These are phyloP conservation scores for Mamestra configurata DNA, from an alignment of 1,140 invertebrate genomes.

Conservation along the genomic window DNA sequence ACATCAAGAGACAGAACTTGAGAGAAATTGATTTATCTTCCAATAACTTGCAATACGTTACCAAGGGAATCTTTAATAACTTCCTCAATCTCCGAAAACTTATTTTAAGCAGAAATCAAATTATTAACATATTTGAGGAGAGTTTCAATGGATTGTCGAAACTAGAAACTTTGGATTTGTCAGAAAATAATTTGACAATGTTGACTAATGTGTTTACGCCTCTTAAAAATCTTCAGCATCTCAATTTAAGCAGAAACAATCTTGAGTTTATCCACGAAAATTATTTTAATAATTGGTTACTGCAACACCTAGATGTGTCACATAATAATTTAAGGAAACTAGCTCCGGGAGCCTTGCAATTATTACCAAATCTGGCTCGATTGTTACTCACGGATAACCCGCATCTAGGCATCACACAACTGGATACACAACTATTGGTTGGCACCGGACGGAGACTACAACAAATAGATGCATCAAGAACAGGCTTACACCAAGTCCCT, in stretches of 20 bases:
- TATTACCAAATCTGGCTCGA: constrained; percentile 92
- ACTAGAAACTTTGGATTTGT: constrained; percentile 89
- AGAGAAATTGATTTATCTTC: constrained; percentile 81
- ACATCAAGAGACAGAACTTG: constrained; percentile 72
- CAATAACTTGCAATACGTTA: constrained; percentile 82
- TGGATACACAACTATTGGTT: constrained; percentile 89
- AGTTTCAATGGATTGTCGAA: constrained; percentile 86
- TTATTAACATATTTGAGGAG: constrained; percentile 78
- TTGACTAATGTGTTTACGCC: constrained; percentile 89
- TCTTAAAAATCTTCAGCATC: constrained; percentile 90
- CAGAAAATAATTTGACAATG: constrained; percentile 88
- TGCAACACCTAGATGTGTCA: constrained; percentile 94
- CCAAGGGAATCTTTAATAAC: constrained; percentile 76
- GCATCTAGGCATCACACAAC: constrained; percentile 88
- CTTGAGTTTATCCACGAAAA: constrained; percentile 91
- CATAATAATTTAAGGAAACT: constrained; percentile 92
- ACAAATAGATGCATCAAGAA: constrained; percentile 94
- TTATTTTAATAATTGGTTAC: constrained; percentile 86
- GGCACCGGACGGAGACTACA: constrained; percentile 92
- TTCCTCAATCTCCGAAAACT: constrained; percentile 81
- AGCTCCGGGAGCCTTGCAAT: constrained; percentile 92
- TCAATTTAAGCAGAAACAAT: constrained; percentile 92
- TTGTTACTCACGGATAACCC: constrained; percentile 93
- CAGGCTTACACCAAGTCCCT: constrained; percentile 93
- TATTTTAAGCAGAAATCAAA: constrained; percentile 80